Percentiles rank a stretch among this genome's conserved stretches.
These are phyloP conservation scores for Monodelphis domestica DNA, from an alignment of 2,797 vertebrate genomes.

Conservation along the genomic window DNA sequence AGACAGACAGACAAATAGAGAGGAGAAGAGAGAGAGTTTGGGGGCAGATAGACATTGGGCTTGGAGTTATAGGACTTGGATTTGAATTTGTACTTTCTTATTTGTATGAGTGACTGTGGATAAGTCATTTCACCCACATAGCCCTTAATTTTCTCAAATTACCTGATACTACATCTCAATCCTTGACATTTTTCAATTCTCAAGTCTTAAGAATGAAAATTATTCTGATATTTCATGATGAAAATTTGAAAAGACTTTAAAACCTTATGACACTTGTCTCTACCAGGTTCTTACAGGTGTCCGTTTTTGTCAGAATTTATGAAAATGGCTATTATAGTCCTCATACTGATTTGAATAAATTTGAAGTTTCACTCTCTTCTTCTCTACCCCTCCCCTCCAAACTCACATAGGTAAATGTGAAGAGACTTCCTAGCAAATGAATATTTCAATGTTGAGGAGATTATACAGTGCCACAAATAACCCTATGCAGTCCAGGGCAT, in stretches of 20 bases:
- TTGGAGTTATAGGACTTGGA: neutral
- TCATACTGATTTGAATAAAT: neutral
- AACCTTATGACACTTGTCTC: neutral
- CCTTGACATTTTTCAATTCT: neutral
- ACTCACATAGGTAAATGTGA: neutral
- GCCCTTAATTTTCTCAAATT: neutral
- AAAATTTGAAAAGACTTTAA: neutral
- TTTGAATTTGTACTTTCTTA: neutral
- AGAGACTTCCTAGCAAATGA: neutral
- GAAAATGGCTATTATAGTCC: neutral
- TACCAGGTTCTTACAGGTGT: neutral
- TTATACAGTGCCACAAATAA: neutral
- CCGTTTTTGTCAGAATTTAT: neutral
- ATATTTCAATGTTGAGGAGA: constrained; percentile 2
- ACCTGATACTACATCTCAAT: neutral
- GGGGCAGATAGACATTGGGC: too few relatives aligned
- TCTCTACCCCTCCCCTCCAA: neutral
- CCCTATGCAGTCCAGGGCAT: neutral
- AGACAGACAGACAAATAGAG: too few relatives aligned
- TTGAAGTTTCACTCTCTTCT: neutral
- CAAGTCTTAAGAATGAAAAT: neutral
- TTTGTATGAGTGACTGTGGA: neutral
- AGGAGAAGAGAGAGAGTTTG: too few relatives aligned
- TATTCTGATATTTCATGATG: neutral
- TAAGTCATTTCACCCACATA: neutral